Evolutionary conservation across 1,140 invertebrate species (phyloP).

Genomic region (Apis dorsata): DNA sequence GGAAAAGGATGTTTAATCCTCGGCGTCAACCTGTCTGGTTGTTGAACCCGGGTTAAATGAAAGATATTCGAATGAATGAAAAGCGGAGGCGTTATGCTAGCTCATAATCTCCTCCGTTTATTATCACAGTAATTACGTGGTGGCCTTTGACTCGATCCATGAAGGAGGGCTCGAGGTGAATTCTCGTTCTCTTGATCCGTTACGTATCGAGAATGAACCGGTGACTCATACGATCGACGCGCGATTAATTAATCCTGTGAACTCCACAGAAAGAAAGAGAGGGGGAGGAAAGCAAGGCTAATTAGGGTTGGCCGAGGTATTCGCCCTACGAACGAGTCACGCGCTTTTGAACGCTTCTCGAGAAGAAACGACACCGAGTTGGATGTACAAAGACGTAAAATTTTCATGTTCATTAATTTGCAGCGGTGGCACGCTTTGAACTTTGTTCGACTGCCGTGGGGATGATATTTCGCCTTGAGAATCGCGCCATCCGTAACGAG

Average conservation of each 20-base stretch:
- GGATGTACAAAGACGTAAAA: conserved; percentile 24
- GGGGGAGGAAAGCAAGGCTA: conserved; percentile 4
- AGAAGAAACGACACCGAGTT: neutral
- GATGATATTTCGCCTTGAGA: neutral
- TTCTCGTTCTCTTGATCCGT: neutral
- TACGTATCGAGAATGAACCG: neutral
- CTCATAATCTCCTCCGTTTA: conserved; percentile 5
- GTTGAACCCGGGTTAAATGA: neutral
- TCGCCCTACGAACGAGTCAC: neutral
- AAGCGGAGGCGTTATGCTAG: neutral
- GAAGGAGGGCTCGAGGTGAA: neutral
- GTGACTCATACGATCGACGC: neutral
- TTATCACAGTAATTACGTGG: conserved; percentile 1
- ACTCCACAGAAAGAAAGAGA: neutral
- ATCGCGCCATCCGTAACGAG: neutral
- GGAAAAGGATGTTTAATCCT: neutral
- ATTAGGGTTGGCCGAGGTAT: neutral
- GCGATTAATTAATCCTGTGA: neutral
- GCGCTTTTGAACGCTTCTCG: conserved; percentile 19
- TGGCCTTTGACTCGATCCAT: too few relatives aligned
- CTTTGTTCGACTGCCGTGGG: neutral
- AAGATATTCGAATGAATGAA: neutral
- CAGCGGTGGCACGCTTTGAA: conserved; percentile 3
- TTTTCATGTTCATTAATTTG: conserved; percentile 25
- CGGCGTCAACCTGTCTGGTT: neutral